phyloP scores from a whole-genome alignment of 2,113 vertebrate genomes.

The Nycticorax nycticorax region DNA sequence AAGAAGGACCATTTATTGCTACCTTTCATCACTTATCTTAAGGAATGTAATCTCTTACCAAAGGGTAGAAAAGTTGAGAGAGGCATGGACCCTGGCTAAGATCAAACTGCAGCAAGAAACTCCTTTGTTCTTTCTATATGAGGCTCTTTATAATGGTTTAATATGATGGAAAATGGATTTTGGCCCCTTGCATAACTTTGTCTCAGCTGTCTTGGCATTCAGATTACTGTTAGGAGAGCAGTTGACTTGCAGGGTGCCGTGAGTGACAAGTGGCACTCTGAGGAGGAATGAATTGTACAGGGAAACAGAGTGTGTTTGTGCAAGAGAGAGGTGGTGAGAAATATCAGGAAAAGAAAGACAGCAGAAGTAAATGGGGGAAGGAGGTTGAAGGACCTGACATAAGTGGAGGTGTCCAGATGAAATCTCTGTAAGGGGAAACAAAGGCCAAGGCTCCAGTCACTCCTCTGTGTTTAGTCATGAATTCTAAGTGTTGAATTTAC shows the following conservation, averaged over 20 bases:
- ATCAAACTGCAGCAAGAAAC: not conserved
- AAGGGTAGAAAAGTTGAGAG: not conserved
- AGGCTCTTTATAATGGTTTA: not conserved
- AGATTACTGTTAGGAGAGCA: not conserved
- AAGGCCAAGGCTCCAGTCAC: not conserved
- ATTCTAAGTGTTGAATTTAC: not conserved
- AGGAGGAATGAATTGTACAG: not conserved
- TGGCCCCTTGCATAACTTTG: not conserved
- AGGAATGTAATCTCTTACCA: not conserved
- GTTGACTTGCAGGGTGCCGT: not conserved
- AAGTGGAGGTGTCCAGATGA: not conserved
- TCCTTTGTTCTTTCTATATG: not conserved
- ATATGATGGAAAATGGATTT: not conserved
- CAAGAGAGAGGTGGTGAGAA: not conserved
- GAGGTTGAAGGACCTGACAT: not conserved
- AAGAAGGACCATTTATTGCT: not conserved
- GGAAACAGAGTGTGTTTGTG: not conserved
- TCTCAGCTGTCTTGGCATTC: not conserved
- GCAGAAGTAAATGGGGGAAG: not conserved
- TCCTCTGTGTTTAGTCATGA: not conserved
- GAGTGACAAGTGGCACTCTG: not conserved
- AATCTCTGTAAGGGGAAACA: not conserved
- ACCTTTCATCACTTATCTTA: not conserved
- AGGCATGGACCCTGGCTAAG: rapidly evolving
- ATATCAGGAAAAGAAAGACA: not conserved